Percentiles rank a stretch among this genome's conserved stretches.
Evolutionary conservation across 2,113 vertebrate species (phyloP).

Genomic region (Astur gentilis): DNA sequence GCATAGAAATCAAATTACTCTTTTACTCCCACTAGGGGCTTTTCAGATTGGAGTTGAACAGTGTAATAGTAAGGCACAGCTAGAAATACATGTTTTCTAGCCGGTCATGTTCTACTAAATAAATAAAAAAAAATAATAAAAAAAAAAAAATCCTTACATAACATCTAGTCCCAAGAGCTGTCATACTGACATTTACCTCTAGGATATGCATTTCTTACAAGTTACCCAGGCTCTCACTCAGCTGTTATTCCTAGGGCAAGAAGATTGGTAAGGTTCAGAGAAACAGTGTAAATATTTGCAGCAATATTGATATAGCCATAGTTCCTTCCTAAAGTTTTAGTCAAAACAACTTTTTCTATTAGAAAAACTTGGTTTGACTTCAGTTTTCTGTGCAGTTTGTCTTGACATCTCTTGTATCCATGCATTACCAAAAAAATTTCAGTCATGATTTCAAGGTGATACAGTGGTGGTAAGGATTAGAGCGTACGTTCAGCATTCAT

Average conservation of each 20-base stretch:
- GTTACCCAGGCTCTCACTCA: background rate
- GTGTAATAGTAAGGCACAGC: background rate
- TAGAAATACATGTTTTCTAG: background rate
- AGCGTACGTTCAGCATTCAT: rapidly evolving
- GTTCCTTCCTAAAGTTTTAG: background rate
- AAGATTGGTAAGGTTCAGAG: background rate
- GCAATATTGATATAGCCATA: background rate
- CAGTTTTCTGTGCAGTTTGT: background rate
- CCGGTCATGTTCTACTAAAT: background rate
- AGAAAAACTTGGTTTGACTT: background rate
- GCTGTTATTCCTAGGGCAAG: background rate
- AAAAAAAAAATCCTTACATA: background rate
- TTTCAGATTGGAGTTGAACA: background rate
- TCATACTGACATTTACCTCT: background rate
- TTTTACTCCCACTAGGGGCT: background rate
- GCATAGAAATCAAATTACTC: background rate
- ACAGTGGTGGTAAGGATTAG: background rate
- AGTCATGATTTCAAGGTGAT: background rate
- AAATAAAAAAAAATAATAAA: background rate
- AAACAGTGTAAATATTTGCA: background rate
- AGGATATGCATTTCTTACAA: background rate
- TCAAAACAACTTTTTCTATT: background rate
- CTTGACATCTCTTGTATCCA: background rate
- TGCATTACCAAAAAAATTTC: background rate
- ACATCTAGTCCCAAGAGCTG: background rate